Base-by-base conservation (phyloP, 2,113 vertebrate species). In the Boulengeromyrus knoepffleri region DNA sequence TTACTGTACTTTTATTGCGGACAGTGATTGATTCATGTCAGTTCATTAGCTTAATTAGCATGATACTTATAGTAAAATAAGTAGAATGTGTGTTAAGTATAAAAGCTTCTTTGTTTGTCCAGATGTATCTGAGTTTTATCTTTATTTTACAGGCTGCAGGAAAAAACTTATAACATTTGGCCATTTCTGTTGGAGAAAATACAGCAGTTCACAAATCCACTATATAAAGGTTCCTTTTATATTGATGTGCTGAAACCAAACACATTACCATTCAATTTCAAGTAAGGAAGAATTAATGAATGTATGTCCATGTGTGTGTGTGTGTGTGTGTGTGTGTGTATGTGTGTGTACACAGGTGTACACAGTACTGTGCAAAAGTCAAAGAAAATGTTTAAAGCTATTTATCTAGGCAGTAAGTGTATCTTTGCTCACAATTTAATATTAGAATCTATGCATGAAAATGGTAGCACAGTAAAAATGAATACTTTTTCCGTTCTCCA, bases 161-260 rank as follows among this genome's bases (percentile, higher is more conserved):
- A 96, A 93, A 97, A 94, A 92, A 97, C 96, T 2, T 95, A 97
- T 93, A 97, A 96, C 0, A 74, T 97, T 90, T 97, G 96, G 96
- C 95, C 96, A 87, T 96, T 96, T 93, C 95, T 97, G 36, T 91
- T 96, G 6, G 93, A 96, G 90, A 96, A 95, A 93, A 96, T 94
- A 90, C 92, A 94, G 42, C 95, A 96, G 87, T 94, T 96, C 92
- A 93, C 91, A 83, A 97, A 97, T 91, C 96, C 96, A 42, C 92
- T 97, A 80, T 97, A 97, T 93, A 96, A 92, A 93, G 95, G 95
- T 0, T 45, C 86, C 8, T 89, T 93, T 90, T 91, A 94, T 88
- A 96, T 95, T 90, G 93, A 92, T 10, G 91, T 96, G 13, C 94
- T 97, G 19, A 94, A 92, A 62, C 96, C 96, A 58, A 96, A 94